Base-by-base conservation (phyloP, 2,888 invertebrate species). In the Sphinx pinastri region DNA sequence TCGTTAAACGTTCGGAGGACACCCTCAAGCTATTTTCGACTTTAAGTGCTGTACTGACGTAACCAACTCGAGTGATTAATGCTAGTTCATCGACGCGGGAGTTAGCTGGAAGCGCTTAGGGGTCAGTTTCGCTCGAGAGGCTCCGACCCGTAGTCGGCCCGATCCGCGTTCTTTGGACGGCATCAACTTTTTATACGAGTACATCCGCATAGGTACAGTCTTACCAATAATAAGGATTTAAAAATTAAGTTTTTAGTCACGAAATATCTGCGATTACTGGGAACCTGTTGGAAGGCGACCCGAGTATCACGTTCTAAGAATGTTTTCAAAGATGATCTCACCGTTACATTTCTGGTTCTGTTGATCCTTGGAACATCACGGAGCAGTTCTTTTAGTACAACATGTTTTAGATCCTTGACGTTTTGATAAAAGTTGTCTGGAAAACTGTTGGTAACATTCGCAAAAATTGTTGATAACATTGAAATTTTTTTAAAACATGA, bases 81-180 rank as follows among this genome's bases (percentile, higher is more conserved):
- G 84, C 84, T 88, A 85, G 88, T 87, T 83, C 84, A 77, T 81
- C 77, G 77, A 77, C 82, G 81, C 85, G 87, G 83, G 83, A 79
- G 79, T 85, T 83, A 82, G 81, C 77, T 81, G 77, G 79, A 76
- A 74, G 81, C 73, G 76, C 77, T 81, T 86, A 89, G 81, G 83
- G 83, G 81, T 84, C 79, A 88, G 75, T 87, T 86, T 92, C 76
- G 89, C 82, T 86, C 87, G 89, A 71, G 75, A 75, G 80, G 78
- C 81, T 60, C 78, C 73, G 78, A 80, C 76, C 77, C 77, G 82
- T 81, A 80, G 79, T 84, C 86, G 82, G 84, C 84, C 81, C 87
- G 85, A 91, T 93, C 93, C 93, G 93, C 93, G 93, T 93, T 93
- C 92, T 90, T 90, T 83, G 82, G 83, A 81, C 85, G 85, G 88